Conservation (phyloP, 2,113 vertebrate genomes). For the Stegastes partitus region DNA sequence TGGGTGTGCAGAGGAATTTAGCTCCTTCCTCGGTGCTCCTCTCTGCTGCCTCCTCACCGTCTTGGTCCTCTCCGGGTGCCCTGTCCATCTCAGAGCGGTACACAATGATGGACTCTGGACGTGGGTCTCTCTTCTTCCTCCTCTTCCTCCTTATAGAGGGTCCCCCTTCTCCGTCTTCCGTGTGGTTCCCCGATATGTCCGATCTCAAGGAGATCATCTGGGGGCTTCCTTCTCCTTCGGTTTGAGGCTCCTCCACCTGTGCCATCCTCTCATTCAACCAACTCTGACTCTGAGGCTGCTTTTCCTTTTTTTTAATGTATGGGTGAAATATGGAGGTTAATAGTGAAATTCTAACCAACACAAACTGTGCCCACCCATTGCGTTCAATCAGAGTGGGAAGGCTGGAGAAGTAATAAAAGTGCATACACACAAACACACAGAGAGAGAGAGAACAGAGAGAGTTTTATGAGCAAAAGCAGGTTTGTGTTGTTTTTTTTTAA, state of each 20-base stretch:
- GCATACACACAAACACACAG: conserved; percentile 5
- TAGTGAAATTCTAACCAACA: background rate
- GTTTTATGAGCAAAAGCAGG: conserved; percentile 11
- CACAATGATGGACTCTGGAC: conserved; percentile 96
- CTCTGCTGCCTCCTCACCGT: conserved; percentile 87
- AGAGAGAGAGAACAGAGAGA: background rate
- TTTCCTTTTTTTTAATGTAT: background rate
- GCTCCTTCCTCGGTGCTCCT: conserved; percentile 89
- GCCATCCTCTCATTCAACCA: conserved; percentile 71
- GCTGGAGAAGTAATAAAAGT: background rate
- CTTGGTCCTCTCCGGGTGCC: conserved; percentile 87
- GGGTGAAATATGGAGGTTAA: conserved; percentile 11
- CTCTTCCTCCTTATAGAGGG: conserved; percentile 88
- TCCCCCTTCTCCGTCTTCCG: conserved; percentile 88
- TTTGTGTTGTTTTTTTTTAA: conserved; percentile 6
- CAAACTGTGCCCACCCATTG: conserved; percentile 24
- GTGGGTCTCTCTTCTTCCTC: conserved; percentile 91
- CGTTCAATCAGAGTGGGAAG: background rate
- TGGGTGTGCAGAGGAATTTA: conserved; percentile 91
- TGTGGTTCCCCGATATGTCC: conserved; percentile 76
- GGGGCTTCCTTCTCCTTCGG: conserved; percentile 81
- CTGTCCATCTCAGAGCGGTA: conserved; percentile 92
- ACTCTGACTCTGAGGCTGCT: conserved; percentile 8
- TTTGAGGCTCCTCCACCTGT: conserved; percentile 74
- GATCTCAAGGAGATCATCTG: conserved; percentile 81